A percentile compares a stretch with the other conserved stretches of the same genome.
Evolutionary conservation across 2,113 vertebrate genomes (phyloP).

Genomic region (Elanus axillaris): DNA sequence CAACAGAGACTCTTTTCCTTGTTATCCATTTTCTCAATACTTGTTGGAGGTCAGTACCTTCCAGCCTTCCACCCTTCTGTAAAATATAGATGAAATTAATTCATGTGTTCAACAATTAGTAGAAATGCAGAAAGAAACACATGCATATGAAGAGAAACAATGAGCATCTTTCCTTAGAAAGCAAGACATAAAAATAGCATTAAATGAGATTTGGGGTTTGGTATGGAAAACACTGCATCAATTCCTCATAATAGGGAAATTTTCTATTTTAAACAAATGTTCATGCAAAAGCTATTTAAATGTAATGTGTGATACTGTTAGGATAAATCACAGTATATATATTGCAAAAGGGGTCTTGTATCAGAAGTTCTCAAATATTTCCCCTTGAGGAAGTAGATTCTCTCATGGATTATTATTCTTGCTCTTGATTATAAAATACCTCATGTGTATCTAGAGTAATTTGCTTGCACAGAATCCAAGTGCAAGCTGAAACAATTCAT

Average conservation of each 20-base stretch:
- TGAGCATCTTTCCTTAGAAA: neutral
- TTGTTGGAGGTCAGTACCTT: neutral
- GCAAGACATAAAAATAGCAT: neutral
- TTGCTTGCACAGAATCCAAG: neutral
- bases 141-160: neutral
- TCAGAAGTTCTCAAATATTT: neutral
- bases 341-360: neutral
- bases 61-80: neutral
- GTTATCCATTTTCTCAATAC: neutral
- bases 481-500: neutral
- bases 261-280: neutral
- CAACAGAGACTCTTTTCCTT: neutral
- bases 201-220: neutral
- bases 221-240: neutral
- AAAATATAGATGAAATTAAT: neutral
- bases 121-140: neutral
- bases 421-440: conserved; percentile 29
- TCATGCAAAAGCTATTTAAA: neutral
- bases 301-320: neutral
- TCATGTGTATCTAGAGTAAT: conserved; percentile 7
- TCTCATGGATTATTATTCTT: conserved; percentile 3
- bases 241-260: neutral
- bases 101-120: neutral
- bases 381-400: conserved; percentile 32
- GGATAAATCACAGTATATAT: neutral